phyloP scores from a whole-genome alignment of 2,888 invertebrate genomes.

The Oxycera nigricornis region DNA sequence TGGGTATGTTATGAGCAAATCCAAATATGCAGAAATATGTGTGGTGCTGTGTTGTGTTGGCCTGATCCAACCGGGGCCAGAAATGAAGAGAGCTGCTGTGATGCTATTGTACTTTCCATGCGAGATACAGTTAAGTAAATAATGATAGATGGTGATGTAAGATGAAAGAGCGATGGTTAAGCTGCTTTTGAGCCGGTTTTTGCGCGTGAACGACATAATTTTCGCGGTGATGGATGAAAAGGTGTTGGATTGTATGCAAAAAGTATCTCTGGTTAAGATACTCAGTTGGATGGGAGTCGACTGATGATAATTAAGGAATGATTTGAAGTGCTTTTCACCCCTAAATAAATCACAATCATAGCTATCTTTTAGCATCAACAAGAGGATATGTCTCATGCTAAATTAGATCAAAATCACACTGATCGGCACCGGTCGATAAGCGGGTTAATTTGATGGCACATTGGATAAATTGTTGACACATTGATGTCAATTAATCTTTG shows the following conservation, averaged over 20 bases:
- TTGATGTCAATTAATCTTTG: constrained; percentile 26
- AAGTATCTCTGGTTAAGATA: background rate
- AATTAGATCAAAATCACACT: background rate
- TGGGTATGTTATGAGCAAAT: background rate
- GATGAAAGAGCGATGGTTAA: constrained; percentile 33
- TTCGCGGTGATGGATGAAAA: background rate
- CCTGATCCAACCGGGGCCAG: background rate
- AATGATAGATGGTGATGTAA: constrained; percentile 41
- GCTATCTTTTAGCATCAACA: background rate
- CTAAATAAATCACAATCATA: background rate
- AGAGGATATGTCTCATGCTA: background rate
- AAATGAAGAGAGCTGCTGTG: background rate
- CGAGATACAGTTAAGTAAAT: constrained; percentile 41
- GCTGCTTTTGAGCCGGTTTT: background rate
- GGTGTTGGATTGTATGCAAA: background rate
- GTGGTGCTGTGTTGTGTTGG: no score
- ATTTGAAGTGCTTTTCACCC: background rate
- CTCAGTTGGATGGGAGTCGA: background rate
- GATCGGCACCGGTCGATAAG: background rate
- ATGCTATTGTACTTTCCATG: constrained; percentile 37
- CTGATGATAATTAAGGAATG: background rate
- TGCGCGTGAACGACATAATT: constrained; percentile 4
- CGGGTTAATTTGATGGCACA: constrained; percentile 32
- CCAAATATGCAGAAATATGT: no score
- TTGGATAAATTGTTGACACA: constrained; percentile 34